Conservation (phyloP, 2,888 invertebrate species). For the Eutolmus rufibarbis region DNA sequence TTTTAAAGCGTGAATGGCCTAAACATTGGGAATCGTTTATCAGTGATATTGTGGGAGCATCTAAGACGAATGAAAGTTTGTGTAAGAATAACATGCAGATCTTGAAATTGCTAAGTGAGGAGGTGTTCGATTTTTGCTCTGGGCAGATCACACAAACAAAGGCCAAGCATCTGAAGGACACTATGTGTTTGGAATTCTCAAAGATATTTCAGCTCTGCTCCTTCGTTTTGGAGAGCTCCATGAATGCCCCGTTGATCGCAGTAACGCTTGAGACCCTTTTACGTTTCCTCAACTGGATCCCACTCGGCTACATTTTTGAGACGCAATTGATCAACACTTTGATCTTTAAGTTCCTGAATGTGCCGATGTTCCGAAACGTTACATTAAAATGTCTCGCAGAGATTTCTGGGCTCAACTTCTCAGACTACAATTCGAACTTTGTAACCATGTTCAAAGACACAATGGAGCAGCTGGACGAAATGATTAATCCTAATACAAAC, state of each 20-base stretch:
- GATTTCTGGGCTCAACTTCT: conserved; percentile 90
- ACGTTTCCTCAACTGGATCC: conserved; percentile 99
- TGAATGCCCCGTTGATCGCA: conserved; percentile 94
- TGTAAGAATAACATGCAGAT: conserved; percentile 99
- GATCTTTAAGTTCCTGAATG: conserved; percentile 95
- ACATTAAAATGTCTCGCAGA: conserved; percentile 98
- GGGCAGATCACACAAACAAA: conserved; percentile 99
- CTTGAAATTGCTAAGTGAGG: conserved; percentile 95
- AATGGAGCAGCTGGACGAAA: conserved; percentile 89
- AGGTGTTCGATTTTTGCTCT: conserved; percentile 98
- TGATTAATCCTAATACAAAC: conserved; percentile 90
- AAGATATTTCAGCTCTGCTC: conserved; percentile 98
- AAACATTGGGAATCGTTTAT: conserved; percentile 99
- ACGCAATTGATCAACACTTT: conserved; percentile 94
- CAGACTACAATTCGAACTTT: conserved; percentile 93
- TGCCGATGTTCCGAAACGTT: conserved; percentile 97
- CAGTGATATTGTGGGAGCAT: conserved; percentile 98
- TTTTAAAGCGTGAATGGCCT: conserved; percentile 99
- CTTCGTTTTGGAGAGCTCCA: conserved; percentile 97
- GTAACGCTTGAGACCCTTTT: conserved; percentile 95
- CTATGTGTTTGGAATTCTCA: conserved; percentile 99
- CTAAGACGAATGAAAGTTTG: conserved; percentile 97
- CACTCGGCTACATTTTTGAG: conserved; percentile 99
- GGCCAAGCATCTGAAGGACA: conserved; percentile 98
- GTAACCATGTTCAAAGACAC: conserved; percentile 88